phyloP scores from a whole-genome alignment of 2,888 invertebrate species.

The Agrotis segetum region DNA sequence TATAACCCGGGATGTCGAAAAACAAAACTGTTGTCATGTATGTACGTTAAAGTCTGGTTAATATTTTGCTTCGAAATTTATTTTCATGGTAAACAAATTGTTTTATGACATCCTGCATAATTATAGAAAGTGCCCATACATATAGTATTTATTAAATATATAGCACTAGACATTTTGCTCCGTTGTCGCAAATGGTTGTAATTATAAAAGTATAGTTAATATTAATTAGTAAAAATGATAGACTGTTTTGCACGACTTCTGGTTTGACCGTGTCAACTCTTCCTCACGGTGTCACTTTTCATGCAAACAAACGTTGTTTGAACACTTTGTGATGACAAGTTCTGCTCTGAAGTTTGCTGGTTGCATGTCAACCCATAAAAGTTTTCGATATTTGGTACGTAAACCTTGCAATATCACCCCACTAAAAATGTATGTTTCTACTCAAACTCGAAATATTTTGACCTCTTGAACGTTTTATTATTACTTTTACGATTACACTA shows the following conservation, averaged over 20 bases:
- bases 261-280: constrained; percentile 75
- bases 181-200: constrained; percentile 90
- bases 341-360: constrained; percentile 61
- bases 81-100: constrained; percentile 62
- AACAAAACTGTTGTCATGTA: constrained; percentile 65
- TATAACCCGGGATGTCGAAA: constrained; percentile 78
- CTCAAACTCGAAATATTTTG: constrained; percentile 87
- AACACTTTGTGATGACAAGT: constrained; percentile 86
- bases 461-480: constrained; percentile 87
- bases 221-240: constrained; percentile 88
- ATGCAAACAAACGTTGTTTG: constrained; percentile 66
- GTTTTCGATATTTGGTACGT: constrained; percentile 70
- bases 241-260: constrained; percentile 89
- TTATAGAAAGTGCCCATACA: constrained; percentile 82
- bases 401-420: constrained; percentile 78
- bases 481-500: constrained; percentile 89
- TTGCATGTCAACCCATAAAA: constrained; percentile 73
- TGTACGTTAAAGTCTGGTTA: constrained; percentile 52
- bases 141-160: constrained; percentile 81
- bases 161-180: constrained; percentile 88
- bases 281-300: constrained; percentile 73
- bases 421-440: constrained; percentile 81
- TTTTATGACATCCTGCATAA: constrained; percentile 81
- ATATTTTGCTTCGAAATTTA: constrained; percentile 49
- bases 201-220: constrained; percentile 86